phyloP scores from a whole-genome alignment of 2,888 invertebrate species.

The Ernsta delagoae region DNA sequence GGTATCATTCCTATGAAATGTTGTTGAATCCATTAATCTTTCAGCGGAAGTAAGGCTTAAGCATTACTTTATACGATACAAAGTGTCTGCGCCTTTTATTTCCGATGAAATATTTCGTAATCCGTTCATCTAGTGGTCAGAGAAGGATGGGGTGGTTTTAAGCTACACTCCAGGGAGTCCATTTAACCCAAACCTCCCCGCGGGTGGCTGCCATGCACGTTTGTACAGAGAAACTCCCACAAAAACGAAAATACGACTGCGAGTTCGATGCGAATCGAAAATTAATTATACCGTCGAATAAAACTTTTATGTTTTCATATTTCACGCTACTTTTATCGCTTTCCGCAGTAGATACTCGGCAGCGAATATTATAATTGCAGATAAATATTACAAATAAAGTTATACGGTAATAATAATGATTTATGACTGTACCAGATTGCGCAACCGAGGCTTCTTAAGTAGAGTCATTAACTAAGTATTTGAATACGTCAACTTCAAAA shows the following conservation, averaged over 20 bases:
- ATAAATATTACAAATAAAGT: no score
- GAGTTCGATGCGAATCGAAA: conserved; percentile 73
- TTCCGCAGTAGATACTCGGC: conserved; percentile 13
- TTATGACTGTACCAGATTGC: no score
- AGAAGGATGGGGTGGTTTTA: conserved; percentile 45
- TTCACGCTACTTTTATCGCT: conserved; percentile 29
- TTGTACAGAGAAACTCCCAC: conserved; percentile 66
- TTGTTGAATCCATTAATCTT: conserved; percentile 7
- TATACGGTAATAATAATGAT: no score
- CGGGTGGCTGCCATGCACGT: conserved; percentile 57
- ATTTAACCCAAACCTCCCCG: conserved; percentile 58
- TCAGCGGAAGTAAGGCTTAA: conserved; percentile 39
- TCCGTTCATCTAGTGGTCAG: conserved; percentile 76
- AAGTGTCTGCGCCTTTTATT: conserved; percentile 28
- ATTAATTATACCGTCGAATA: conserved; percentile 73
- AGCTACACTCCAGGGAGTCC: conserved; percentile 59
- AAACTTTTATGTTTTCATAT: conserved; percentile 38
- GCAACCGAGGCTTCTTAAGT: no score
- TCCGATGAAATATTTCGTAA: conserved; percentile 71
- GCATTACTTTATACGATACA: conserved; percentile 27
- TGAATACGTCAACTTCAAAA: no score
- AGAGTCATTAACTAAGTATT: no score
- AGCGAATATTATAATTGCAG: conserved; percentile 31
- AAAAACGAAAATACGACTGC: conserved; percentile 65
- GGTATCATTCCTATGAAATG: background rate